A percentile compares a stretch with the other conserved stretches of the same genome.
Conservation (phyloP, 2,113 vertebrate genomes). For the Cyanocitta stelleri region DNA sequence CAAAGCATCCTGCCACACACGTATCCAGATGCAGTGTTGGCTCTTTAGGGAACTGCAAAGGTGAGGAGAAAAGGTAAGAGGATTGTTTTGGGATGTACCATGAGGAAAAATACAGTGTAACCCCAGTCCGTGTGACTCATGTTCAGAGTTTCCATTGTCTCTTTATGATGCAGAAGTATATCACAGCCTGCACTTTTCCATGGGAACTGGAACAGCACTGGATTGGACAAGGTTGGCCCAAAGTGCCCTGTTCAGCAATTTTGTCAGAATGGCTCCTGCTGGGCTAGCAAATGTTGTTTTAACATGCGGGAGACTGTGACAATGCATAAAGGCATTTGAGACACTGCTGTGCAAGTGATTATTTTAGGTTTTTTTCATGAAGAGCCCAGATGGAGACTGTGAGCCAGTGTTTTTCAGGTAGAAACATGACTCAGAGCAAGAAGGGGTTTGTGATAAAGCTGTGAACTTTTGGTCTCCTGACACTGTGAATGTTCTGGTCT, state of each 20-base stretch:
- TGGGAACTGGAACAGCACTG: neutral
- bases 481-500: neutral
- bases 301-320: neutral
- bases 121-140: neutral
- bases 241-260: neutral
- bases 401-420: neutral
- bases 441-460: neutral
- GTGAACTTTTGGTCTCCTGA: neutral
- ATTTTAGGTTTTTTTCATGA: neutral
- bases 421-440: neutral
- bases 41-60: neutral
- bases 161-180: neutral
- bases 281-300: slow-evolving; percentile 28
- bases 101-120: neutral
- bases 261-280: neutral
- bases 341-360: slow-evolving; percentile 19
- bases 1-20: neutral
- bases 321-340: neutral
- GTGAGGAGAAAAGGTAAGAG: neutral
- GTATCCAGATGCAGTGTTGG: neutral
- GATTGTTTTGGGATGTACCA: neutral
- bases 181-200: neutral
- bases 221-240: neutral
- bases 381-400: neutral
- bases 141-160: neutral